These are phyloP conservation scores for Zaprionus bogoriensis DNA, from an alignment of 2,888 invertebrate genomes.

Conservation along the genomic window DNA sequence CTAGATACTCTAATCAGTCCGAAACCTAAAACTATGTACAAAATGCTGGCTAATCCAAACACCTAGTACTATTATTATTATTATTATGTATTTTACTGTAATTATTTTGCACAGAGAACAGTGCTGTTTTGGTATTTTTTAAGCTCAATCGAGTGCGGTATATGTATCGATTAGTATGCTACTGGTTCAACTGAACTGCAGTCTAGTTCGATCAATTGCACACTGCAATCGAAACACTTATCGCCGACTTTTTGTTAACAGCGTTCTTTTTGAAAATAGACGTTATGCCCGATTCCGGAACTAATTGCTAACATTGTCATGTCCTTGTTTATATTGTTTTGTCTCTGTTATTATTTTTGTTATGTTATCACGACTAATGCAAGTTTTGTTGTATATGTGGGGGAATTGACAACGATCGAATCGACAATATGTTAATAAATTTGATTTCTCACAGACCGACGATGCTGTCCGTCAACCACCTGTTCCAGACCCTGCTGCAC, in stretches of 20 bases:
- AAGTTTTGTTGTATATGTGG: neutral
- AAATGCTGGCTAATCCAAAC: neutral
- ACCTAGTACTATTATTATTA: neutral
- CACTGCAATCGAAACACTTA: neutral
- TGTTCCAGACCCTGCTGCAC: slow-evolving; percentile 93
- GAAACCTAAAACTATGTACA: neutral
- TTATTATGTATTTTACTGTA: neutral
- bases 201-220: neutral
- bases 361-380: neutral
- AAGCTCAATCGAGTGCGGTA: neutral
- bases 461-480: slow-evolving; percentile 92
- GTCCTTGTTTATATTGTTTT: neutral
- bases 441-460: slow-evolving; percentile 86
- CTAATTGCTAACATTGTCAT: neutral
- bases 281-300: neutral
- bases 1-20: neutral
- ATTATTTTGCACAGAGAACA: neutral
- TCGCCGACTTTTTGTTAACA: neutral
- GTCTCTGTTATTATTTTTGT: neutral
- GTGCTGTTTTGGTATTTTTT: neutral
- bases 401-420: neutral
- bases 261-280: neutral
- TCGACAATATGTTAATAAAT: neutral
- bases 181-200: neutral
- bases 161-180: neutral